Evolutionary conservation across 2,113 vertebrate species (phyloP).

Genomic region (Gnathonemus longibarbis): DNA sequence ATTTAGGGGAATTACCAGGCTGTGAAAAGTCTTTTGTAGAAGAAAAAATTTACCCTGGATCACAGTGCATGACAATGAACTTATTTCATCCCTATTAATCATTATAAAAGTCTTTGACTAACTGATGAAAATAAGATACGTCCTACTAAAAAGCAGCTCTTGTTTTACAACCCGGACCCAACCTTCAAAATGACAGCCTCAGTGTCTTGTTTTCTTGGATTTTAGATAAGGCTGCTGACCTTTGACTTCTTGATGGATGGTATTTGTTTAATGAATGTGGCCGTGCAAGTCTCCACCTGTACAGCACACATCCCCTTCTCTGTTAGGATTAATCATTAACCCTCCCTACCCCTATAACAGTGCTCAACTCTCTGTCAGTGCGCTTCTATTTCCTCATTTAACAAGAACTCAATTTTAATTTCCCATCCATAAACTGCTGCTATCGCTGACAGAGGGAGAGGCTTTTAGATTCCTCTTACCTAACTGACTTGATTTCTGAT

Average conservation of each 20-base stretch:
- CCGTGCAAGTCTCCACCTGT: neutral
- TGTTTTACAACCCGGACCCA: neutral
- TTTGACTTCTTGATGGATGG: neutral
- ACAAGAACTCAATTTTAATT: neutral
- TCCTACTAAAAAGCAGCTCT: neutral
- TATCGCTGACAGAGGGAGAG: neutral
- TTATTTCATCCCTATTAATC: neutral
- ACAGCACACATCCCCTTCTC: neutral
- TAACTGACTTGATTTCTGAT: neutral
- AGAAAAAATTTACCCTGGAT: neutral
- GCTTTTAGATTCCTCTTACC: neutral
- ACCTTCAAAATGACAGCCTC: neutral
- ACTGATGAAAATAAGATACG: neutral
- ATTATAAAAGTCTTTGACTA: slow-evolving; percentile 2
- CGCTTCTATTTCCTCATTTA: neutral
- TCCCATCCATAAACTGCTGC: neutral
- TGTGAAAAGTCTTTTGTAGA: neutral
- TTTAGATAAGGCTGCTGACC: slow-evolving; percentile 1
- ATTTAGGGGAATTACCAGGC: neutral
- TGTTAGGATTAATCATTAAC: slow-evolving; percentile 3
- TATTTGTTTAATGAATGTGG: neutral
- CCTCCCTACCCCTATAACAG: neutral
- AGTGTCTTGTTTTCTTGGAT: neutral
- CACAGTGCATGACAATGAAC: neutral
- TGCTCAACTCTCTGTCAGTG: neutral